Percentiles rank a stretch among this genome's conserved stretches.
These are phyloP conservation scores for Nanorana parkeri DNA, from an alignment of 2,113 vertebrate genomes.

Conservation along the genomic window DNA sequence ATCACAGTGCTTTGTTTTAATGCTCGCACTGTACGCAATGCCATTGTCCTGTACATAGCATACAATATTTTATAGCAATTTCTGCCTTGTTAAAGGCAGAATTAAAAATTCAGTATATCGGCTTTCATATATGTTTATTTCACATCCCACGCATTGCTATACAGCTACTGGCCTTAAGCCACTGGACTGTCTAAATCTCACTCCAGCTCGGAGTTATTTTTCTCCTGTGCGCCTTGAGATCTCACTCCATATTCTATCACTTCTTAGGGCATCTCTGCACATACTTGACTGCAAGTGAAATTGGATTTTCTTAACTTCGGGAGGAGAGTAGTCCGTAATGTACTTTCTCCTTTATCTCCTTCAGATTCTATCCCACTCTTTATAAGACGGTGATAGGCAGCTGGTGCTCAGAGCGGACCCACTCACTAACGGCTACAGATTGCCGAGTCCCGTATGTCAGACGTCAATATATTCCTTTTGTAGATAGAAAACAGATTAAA, in stretches of 20 bases:
- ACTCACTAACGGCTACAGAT: constrained; percentile 40
- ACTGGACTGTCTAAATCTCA: constrained; percentile 30
- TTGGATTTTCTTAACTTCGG: constrained; percentile 47
- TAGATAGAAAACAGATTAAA: constrained; percentile 51
- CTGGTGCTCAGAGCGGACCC: constrained; percentile 40
- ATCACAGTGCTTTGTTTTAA: no score
- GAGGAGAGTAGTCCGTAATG: constrained; percentile 46
- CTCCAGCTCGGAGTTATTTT: constrained; percentile 38
- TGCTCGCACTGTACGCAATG: no score
- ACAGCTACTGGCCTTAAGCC: constrained; percentile 22
- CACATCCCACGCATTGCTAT: background rate
- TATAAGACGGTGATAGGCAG: constrained; percentile 1
- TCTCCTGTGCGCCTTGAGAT: constrained; percentile 13
- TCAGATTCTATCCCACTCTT: constrained; percentile 32
- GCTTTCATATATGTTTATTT: background rate
- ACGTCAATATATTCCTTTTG: constrained; percentile 18
- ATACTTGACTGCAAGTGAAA: constrained; percentile 13
- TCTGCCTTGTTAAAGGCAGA: background rate
- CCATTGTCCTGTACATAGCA: background rate
- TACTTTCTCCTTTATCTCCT: constrained; percentile 43
- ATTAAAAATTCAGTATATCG: background rate
- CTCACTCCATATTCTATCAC: background rate
- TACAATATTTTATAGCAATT: background rate
- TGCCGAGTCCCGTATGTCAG: constrained; percentile 51
- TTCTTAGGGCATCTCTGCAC: constrained; percentile 21